Evolutionary conservation across 2,888 invertebrate species (phyloP).

Genomic region (Graphium colonna): DNA sequence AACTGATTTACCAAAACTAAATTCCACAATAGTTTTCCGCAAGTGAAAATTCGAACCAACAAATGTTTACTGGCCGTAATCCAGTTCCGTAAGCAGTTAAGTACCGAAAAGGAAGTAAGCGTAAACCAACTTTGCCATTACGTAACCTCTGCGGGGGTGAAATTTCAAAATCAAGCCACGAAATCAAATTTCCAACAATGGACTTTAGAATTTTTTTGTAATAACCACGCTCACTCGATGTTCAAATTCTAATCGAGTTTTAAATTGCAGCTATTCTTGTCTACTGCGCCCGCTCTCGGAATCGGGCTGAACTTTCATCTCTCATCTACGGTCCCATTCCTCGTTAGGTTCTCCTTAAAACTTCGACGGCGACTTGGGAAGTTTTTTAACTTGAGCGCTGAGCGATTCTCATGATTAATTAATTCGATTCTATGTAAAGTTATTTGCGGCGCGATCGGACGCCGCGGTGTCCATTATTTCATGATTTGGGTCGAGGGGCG

Average conservation of each 20-base stretch:
- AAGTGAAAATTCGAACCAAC: no score
- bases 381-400: constrained; percentile 70
- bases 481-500: constrained; percentile 63
- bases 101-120: no score
- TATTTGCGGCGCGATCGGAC: constrained; percentile 61
- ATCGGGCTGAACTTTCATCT: constrained; percentile 65
- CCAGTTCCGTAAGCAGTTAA: no score
- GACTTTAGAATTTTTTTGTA: constrained; percentile 46
- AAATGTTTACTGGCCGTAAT: background rate
- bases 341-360: constrained; percentile 77
- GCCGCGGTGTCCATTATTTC: constrained; percentile 65
- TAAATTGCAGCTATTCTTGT: constrained; percentile 79
- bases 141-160: background rate
- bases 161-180: background rate
- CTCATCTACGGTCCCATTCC: constrained; percentile 63
- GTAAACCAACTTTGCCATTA: background rate
- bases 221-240: constrained; percentile 65
- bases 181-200: constrained; percentile 15
- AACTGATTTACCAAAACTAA: no score
- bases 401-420: constrained; percentile 74
- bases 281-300: constrained; percentile 54
- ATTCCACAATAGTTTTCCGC: no score
- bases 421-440: constrained; percentile 73
- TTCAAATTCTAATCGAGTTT: constrained; percentile 78
- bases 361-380: constrained; percentile 58